phyloP scores from a whole-genome alignment of 2,113 vertebrate genomes.

The Terrapene triunguis region DNA sequence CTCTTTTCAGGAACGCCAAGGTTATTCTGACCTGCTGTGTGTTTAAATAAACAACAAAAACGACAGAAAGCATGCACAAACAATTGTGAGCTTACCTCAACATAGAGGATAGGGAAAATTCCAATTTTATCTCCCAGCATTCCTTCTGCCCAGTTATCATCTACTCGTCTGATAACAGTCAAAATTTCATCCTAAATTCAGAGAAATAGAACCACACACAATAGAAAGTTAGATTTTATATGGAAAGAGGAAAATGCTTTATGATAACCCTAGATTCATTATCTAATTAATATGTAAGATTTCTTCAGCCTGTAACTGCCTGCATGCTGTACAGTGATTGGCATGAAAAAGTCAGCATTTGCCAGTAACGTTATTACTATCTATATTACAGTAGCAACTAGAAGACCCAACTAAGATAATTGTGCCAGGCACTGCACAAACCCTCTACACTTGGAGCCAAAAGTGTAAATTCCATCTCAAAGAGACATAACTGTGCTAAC shows the following conservation, averaged over 20 bases:
- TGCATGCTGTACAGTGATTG: background rate
- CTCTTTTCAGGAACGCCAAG: background rate
- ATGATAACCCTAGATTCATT: background rate
- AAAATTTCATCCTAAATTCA: slow-evolving; percentile 93
- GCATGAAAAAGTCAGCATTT: background rate
- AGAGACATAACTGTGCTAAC: background rate
- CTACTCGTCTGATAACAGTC: slow-evolving; percentile 97
- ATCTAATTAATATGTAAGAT: background rate
- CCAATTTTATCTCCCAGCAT: slow-evolving; percentile 99
- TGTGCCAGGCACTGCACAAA: background rate
- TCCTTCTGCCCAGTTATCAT: slow-evolving; percentile 99
- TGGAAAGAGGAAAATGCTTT: background rate
- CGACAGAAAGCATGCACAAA: background rate
- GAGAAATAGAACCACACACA: slow-evolving; percentile 1
- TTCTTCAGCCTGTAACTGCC: background rate
- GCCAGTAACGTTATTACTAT: background rate
- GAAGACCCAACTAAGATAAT: background rate
- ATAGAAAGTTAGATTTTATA: background rate
- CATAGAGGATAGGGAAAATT: slow-evolving; percentile 97
- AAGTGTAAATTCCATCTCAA: background rate
- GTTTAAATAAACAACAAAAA: background rate
- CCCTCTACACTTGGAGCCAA: background rate
- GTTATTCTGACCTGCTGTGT: background rate
- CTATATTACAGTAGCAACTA: background rate
- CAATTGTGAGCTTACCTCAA: slow-evolving; percentile 87